Percentiles rank a stretch among this genome's conserved stretches.
Conservation (phyloP, 1,140 invertebrate species). For the Venturia canescens region DNA sequence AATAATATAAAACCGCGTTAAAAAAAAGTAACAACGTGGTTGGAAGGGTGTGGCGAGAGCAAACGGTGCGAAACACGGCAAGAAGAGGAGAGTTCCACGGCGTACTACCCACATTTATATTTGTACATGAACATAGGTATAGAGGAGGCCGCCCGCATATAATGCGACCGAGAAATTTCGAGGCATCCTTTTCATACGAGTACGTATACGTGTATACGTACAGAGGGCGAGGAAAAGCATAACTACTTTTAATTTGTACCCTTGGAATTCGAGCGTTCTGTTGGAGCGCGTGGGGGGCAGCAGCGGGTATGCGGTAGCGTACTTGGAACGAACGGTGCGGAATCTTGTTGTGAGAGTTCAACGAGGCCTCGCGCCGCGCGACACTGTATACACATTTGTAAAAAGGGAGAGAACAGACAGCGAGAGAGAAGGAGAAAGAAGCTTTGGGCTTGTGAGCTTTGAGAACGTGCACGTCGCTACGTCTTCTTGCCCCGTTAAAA, state of each 20-base stretch:
- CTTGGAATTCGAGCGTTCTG: slow-evolving; percentile 24
- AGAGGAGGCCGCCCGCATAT: neutral
- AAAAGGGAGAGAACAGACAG: no score
- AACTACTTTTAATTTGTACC: slow-evolving; percentile 40
- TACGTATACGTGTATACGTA: neutral
- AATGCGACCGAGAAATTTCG: neutral
- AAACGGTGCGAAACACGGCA: slow-evolving; percentile 21
- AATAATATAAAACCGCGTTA: slow-evolving; percentile 21
- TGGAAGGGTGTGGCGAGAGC: slow-evolving; percentile 31
- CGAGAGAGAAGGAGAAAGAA: no score
- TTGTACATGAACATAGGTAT: neutral
- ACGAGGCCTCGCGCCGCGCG: no score
- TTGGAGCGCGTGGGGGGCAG: neutral
- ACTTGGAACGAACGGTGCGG: neutral
- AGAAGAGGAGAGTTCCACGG: slow-evolving; percentile 6
- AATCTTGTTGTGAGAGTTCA: neutral
- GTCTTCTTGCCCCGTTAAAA: no score
- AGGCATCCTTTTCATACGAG: neutral
- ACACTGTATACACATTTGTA: no score
- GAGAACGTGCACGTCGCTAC: no score
- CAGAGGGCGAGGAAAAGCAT: neutral
- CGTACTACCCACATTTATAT: neutral
- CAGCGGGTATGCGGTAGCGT: neutral
- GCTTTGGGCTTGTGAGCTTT: no score
- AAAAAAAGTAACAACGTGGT: neutral